Conservation (phyloP, 2,797 vertebrate species). For the Etheostoma perlongum region DNA sequence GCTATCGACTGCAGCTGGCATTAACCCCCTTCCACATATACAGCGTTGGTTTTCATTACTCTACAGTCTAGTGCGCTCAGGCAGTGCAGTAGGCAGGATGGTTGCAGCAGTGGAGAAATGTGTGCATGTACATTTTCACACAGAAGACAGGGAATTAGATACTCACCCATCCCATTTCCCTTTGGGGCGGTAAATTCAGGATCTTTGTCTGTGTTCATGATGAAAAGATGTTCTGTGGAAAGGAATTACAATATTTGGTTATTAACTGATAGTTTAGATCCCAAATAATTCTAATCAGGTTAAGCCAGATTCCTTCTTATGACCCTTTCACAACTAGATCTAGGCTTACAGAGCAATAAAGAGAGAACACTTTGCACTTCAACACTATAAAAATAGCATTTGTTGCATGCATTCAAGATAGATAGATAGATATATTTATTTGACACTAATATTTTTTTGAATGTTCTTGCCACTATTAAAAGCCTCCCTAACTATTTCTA, state of each 20-base stretch:
- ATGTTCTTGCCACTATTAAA: conserved; percentile 21
- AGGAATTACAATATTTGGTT: conserved; percentile 13
- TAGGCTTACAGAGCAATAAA: not conserved
- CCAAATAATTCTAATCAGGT: not conserved
- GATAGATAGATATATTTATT: not conserved
- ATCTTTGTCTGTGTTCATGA: conserved; percentile 68
- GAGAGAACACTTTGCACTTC: not conserved
- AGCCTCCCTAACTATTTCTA: conserved; percentile 33
- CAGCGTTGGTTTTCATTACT: conserved; percentile 2
- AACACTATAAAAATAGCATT: not conserved
- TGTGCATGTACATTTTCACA: not conserved
- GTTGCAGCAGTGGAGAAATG: conserved; percentile 21
- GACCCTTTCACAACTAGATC: not conserved
- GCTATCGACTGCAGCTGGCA: conserved; percentile 2
- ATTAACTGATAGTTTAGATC: not conserved
- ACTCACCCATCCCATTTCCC: conserved; percentile 73
- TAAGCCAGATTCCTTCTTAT: not conserved
- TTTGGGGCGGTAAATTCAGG: conserved; percentile 51
- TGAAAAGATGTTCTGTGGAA: conserved; percentile 52
- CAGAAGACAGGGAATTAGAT: conserved; percentile 18
- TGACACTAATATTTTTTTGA: not conserved
- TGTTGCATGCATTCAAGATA: conserved; percentile 3
- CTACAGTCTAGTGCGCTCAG: conserved; percentile 7
- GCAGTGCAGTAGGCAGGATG: conserved; percentile 1
- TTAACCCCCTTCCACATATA: not conserved